Evolutionary conservation across 1,140 invertebrate genomes (phyloP), one percentile per base, ranked within the genome.

Genomic region (Venustaconcha ellipsiformis): DNA sequence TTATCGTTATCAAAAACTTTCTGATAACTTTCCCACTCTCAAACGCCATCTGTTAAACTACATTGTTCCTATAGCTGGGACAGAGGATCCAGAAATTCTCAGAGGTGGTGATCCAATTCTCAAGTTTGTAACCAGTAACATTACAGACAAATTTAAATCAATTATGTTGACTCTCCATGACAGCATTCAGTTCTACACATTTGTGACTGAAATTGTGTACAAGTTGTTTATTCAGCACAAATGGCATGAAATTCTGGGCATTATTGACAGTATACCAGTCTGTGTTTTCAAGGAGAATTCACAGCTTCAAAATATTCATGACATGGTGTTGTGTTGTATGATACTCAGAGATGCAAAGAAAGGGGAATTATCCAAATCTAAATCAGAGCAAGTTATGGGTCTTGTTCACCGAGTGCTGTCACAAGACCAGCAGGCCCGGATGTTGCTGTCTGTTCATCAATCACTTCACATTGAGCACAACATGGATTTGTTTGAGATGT

Each of bases 1-100:
- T 76, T 88, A 87, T 71, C 78, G 86, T 1, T 89, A 89, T 70
- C 86, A 88, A 37, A 84, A 83, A 74, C 76, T 89, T 18, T 81
- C 80, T 0, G 76, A 84, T 23, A 84, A 88, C 30, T 88, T 83
- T 78, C 86, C 86, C 1, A 79, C 82, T 20, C 76, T 89, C 72
- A 82, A 85, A 71, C 81, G 80, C 26, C 86, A 87, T 67, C 77
- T 89, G 26, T 71, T 86, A 57, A 81, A 82, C 64, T 86, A 83
- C 48, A 83, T 89, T 30, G 75, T 87, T 55, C 88, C 88, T 37
- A 74, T 89, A 20, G 86, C 84, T 30, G 84, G 79, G 2, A 80
- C 82, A 17, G 82, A 85, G 62, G 82, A 88, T 69, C 81, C 81
- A 4, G 84, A 89, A 14, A 84, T 88, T 57, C 70, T 82, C 6